A percentile compares a stretch with the other conserved stretches of the same genome.
Evolutionary conservation across 2,113 vertebrate genomes (phyloP).

Genomic region (Antennarius striatus): DNA sequence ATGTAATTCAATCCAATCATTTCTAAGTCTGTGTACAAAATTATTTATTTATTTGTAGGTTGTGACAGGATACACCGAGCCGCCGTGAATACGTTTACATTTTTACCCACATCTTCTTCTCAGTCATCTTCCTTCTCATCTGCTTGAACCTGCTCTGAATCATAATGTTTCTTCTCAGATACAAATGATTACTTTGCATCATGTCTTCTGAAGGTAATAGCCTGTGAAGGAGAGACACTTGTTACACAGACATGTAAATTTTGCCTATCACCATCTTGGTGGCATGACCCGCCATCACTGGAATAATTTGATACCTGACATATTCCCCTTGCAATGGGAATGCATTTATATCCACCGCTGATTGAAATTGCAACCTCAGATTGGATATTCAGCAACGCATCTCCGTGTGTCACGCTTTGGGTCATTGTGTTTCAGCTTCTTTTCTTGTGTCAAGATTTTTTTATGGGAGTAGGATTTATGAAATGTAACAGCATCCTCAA

Average conservation of each 20-base stretch:
- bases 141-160: constrained; percentile 68
- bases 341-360: constrained; percentile 44
- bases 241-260: constrained; percentile 69
- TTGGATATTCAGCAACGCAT: constrained; percentile 48
- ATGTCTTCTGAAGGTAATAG: constrained; percentile 67
- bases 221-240: constrained; percentile 46
- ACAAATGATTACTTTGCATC: constrained; percentile 71
- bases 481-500: constrained; percentile 1
- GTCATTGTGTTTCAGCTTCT: constrained; percentile 42
- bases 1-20: not conserved
- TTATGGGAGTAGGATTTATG: too few species aligned
- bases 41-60: constrained; percentile 38
- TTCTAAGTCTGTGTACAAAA: not conserved
- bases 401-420: constrained; percentile 19
- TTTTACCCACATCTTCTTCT: constrained; percentile 14
- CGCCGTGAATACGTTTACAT: constrained; percentile 5
- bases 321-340: constrained; percentile 45
- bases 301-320: constrained; percentile 74
- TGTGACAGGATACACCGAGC: constrained; percentile 21
- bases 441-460: constrained; percentile 9
- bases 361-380: constrained; percentile 61
- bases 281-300: constrained; percentile 63
- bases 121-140: constrained; percentile 53
- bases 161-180: constrained; percentile 68
- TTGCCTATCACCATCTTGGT: constrained; percentile 64